A percentile compares a stretch with the other conserved stretches of the same genome.
Evolutionary conservation across 1,140 invertebrate species (phyloP).

Genomic region (Limonius californicus): DNA sequence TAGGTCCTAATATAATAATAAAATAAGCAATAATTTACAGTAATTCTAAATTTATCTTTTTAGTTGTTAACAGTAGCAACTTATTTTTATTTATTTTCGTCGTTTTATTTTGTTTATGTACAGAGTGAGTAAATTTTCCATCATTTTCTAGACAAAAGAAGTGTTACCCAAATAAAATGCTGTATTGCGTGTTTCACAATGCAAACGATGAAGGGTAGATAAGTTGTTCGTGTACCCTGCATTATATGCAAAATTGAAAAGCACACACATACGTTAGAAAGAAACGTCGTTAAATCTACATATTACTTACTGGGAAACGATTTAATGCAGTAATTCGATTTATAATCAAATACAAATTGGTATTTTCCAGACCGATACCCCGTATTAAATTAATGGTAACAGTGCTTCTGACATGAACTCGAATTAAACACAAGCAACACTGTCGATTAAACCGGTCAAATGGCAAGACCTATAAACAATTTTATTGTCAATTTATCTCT

Average conservation of each 20-base stretch:
- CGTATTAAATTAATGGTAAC: not conserved
- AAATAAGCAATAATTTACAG: too few relatives aligned
- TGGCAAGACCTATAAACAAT: conserved; percentile 10
- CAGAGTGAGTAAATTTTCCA: not conserved
- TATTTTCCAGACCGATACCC: too few relatives aligned
- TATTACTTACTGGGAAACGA: not conserved
- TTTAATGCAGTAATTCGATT: too few relatives aligned
- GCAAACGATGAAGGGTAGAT: not conserved
- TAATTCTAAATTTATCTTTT: too few relatives aligned
- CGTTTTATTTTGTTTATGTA: not conserved
- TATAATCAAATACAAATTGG: too few relatives aligned
- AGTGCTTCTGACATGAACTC: too few relatives aligned
- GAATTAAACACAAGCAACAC: not conserved
- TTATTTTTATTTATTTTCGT: too few relatives aligned
- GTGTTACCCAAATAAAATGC: not conserved
- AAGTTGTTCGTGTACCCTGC: not conserved
- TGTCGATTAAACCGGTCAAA: conserved; percentile 9
- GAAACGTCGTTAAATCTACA: not conserved
- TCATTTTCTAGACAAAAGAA: not conserved
- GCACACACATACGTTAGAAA: not conserved
- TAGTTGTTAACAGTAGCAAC: too few relatives aligned
- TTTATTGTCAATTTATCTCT: conserved; percentile 11
- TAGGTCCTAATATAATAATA: too few relatives aligned
- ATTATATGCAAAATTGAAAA: not conserved
- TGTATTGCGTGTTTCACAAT: not conserved